phyloP scores from a whole-genome alignment of 1,140 invertebrate species.

The Saxidomus purpurata region DNA sequence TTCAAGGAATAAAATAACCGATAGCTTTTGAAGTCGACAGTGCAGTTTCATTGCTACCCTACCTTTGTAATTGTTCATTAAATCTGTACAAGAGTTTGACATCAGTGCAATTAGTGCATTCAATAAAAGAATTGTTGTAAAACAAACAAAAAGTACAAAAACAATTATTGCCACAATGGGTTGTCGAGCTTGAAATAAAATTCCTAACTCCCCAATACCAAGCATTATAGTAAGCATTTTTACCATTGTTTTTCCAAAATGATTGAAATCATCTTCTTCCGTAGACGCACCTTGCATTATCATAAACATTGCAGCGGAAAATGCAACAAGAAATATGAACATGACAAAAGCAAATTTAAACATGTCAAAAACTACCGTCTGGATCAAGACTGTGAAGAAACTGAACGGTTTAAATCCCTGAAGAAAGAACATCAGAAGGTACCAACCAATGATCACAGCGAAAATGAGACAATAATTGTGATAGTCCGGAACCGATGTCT shows the following conservation, averaged over 20 bases:
- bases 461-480: not conserved
- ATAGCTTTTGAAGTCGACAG: not conserved
- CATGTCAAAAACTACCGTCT: conserved; percentile 60
- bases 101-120: not conserved
- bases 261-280: not conserved
- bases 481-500: not conserved
- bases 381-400: conserved; percentile 74
- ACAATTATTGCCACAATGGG: not conserved
- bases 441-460: conserved; percentile 6
- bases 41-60: not conserved
- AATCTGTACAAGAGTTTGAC: not conserved
- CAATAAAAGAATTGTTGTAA: not conserved
- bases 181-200: not conserved
- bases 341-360: not conserved
- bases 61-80: not conserved
- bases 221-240: not conserved
- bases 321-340: not conserved
- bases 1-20: not conserved
- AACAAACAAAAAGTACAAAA: not conserved
- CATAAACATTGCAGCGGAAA: not conserved
- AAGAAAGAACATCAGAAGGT: not conserved
- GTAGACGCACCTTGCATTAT: not conserved
- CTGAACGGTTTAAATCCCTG: conserved; percentile 9
- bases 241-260: not conserved
- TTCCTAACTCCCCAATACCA: not conserved